Evolutionary conservation across 2,113 vertebrate genomes (phyloP), one percentile per base, ranked within the genome.

Genomic region (Octodon degus): DNA sequence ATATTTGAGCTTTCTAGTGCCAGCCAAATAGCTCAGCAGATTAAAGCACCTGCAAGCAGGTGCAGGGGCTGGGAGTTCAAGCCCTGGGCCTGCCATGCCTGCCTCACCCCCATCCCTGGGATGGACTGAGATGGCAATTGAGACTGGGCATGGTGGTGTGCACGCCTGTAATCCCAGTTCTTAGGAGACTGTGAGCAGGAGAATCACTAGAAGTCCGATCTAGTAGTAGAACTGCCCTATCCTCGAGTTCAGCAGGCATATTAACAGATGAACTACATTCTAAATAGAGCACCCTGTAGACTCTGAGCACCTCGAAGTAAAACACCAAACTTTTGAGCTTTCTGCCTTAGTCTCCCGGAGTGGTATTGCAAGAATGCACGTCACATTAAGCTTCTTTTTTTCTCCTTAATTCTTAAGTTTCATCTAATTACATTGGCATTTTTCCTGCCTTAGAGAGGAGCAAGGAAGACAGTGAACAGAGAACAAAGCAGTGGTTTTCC

Each of bases 191-290:
- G 43, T 43, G 43, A 43, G 6, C 43, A 43, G 43, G 43, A 43
- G 43, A 43, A 43, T 43, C 43, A 43, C 43, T 43, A 43, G 4
- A 43, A 43, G 43, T 6, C 43, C 43, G 43, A 43, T 43, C 43
- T 43, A 43, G 43, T 43, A 43, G 43, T 43, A 43, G 43, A 43
- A 43, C 67, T 84, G 27, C 24, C 19, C 0, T 43, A 32, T 60
- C 79, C 68, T 50, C 76, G 83, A 91, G 89, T 68, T 85, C 80
- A 81, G 67, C 20, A 16, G 32, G 47, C 0, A 5, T 68, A 79
- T 91, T 83, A 94, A 91, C 19, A 91, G 83, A 86, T 80, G 88
- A 95, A 67, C 86, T 91, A 62, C 55, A 62, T 86, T 92, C 74
- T 90, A 68, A 12, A 43, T 94, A 55, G 24, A 55, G 16, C 43